Evolutionary conservation across 2,113 vertebrate species (phyloP).

Genomic region (Bungarus multicinctus): DNA sequence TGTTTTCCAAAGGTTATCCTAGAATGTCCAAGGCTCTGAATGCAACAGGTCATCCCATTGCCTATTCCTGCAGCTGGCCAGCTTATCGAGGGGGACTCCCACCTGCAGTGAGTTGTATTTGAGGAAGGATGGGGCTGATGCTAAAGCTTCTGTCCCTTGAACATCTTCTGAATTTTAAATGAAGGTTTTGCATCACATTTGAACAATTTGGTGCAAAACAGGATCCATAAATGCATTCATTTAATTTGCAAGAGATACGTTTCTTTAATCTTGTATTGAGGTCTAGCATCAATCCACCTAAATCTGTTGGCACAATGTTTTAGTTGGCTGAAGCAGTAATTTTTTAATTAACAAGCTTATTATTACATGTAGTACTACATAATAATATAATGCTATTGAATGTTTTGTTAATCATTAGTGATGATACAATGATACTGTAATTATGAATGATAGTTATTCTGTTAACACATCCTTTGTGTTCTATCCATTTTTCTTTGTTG

Average conservation of each 20-base stretch:
- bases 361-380: background rate
- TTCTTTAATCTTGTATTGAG: background rate
- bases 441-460: background rate
- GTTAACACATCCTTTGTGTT: background rate
- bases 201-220: background rate
- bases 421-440: background rate
- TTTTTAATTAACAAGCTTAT: background rate
- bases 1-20: slow-evolving; percentile 79
- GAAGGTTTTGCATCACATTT: background rate
- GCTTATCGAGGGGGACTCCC: slow-evolving; percentile 88
- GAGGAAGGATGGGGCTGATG: fast-evolving
- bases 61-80: slow-evolving; percentile 93
- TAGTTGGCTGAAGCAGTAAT: background rate
- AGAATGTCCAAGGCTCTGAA: slow-evolving; percentile 86
- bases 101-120: slow-evolving; percentile 73
- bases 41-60: slow-evolving; percentile 81
- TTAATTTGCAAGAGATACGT: background rate
- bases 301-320: background rate
- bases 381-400: background rate
- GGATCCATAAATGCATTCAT: background rate
- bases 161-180: background rate
- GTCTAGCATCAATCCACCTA: background rate
- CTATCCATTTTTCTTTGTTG: background rate
- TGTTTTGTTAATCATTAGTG: background rate
- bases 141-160: background rate